phyloP scores from a whole-genome alignment of 30 jellyfish, hydroid and myxozoan species.

The Hydractinia echinata region DNA sequence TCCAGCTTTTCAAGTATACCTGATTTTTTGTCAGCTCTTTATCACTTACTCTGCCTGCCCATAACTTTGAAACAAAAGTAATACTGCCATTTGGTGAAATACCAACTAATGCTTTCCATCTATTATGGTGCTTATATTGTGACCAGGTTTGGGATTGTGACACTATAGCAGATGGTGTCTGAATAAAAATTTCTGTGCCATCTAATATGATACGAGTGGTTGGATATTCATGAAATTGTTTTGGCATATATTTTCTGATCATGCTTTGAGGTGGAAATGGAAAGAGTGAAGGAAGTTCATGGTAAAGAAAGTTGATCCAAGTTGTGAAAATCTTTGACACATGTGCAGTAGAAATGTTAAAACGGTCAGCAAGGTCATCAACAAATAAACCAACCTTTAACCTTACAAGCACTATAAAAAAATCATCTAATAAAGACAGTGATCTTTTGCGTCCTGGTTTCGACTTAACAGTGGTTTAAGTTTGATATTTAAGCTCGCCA shows the following conservation, averaged over 20 bases:
- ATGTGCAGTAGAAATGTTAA: slow-evolving; percentile 46
- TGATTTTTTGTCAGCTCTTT: too few species aligned
- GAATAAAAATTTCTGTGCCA: too few species aligned
- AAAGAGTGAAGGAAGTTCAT: slow-evolving; percentile 44
- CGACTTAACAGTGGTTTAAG: too few species aligned
- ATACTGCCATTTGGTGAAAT: slow-evolving; percentile 19
- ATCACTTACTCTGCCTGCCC: background rate
- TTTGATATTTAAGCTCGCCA: too few species aligned
- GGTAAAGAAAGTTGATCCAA: slow-evolving; percentile 42
- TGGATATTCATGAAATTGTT: background rate
- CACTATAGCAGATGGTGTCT: background rate
- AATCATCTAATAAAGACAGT: slow-evolving; percentile 8
- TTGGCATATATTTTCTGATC: slow-evolving; percentile 31
- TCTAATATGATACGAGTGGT: too few species aligned
- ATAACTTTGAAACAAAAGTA: background rate
- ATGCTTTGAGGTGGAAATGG: slow-evolving; percentile 49
- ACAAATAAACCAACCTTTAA: slow-evolving; percentile 51
- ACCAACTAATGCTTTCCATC: background rate
- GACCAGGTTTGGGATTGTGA: slow-evolving; percentile 27
- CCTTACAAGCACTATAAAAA: slow-evolving; percentile 27
- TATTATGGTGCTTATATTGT: too few species aligned
- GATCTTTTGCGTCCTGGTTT: too few species aligned
- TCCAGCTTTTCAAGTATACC: slow-evolving; percentile 14
- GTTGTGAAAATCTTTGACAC: slow-evolving; percentile 49
- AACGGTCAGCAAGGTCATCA: slow-evolving; percentile 53